A percentile compares a stretch with the other conserved stretches of the same genome.
These are phyloP conservation scores for Porphyrio hochstetteri DNA, from an alignment of 2,113 vertebrate species.

Conservation along the genomic window DNA sequence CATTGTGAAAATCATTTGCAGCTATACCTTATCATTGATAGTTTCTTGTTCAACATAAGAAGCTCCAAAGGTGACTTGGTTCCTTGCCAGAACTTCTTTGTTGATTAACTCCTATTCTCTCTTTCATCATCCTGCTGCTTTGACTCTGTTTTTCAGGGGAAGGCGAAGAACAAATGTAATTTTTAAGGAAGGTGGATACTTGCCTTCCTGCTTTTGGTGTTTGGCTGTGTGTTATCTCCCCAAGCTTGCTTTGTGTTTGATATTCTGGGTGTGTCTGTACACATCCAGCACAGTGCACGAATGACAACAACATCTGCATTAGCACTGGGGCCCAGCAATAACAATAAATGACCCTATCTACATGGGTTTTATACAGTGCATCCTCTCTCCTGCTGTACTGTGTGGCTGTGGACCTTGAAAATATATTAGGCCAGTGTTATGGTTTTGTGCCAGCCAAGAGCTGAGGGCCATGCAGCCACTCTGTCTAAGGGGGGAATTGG, in stretches of 20 bases:
- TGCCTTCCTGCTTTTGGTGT: not conserved
- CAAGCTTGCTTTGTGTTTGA: not conserved
- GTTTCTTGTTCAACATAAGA: not conserved
- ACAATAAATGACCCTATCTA: not conserved
- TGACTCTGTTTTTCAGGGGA: not conserved
- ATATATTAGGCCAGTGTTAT: too few relatives aligned
- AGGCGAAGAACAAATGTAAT: not conserved
- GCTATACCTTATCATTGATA: not conserved
- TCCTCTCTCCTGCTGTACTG: not conserved
- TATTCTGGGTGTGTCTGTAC: not conserved
- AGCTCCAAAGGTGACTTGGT: not conserved
- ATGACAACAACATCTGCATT: not conserved
- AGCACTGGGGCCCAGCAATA: not conserved
- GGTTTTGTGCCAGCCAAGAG: too few relatives aligned
- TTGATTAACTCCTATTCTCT: not conserved
- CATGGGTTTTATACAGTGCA: fast-evolving
- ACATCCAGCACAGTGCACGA: not conserved
- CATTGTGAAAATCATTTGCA: not conserved
- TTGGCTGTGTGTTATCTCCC: not conserved
- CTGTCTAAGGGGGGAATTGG: too few relatives aligned
- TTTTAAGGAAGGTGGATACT: not conserved
- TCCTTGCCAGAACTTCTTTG: not conserved
- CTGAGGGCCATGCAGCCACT: too few relatives aligned
- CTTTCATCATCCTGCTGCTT: not conserved
- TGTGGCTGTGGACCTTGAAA: not conserved